Evolutionary conservation across 2,888 invertebrate genomes (phyloP), one percentile per base, ranked within the genome.

Genomic region (Drosophila nigritarsus): DNA sequence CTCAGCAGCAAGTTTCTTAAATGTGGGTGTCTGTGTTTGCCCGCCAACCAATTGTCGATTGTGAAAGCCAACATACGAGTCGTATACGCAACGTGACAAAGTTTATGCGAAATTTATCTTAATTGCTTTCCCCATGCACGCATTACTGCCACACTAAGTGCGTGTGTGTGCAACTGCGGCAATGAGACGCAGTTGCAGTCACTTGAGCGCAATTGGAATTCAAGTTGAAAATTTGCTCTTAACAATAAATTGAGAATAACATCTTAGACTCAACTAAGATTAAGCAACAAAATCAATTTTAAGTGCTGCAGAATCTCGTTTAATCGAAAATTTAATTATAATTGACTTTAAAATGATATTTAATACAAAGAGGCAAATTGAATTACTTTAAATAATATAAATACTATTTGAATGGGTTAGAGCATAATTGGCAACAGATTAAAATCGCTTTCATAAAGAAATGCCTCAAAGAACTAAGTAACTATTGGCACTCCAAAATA

Each of bases 81-180:
- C 83, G 80, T 73, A 78, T 69, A 75, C 78, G 73, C 72, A 80
- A 78, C 75, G 61, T 78, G 70, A 68, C 64, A 70, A 78, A 69
- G 83, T 80, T 86, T 75, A 80, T 73, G 80, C 67, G 69, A 83
- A 78, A 71, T 83, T 89, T 59, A 87, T 73, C 78, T 78, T 83
- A 75, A 89, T 84, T 86, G 75, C 73, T 59, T 63, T 64, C 68
- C 40, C 48, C 60, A 59, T 18, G 36, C 63, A 63, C 29, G 5
- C 34, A 4, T 18, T 34, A 45, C 53, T 34, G 11, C 8, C 27
- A 3, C 13, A 29, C 20, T 3, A 20, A 50, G 13, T 15, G 18
- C 36, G 2, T 38, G 40, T 24, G 18, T n/a, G 15, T 34, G 40
- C 55, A 51, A 48, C 27, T 55, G 29, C 18, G n/a, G 32, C 45